Base-by-base conservation (phyloP, 2,113 vertebrate genomes). In the Eulemur rufifrons region DNA sequence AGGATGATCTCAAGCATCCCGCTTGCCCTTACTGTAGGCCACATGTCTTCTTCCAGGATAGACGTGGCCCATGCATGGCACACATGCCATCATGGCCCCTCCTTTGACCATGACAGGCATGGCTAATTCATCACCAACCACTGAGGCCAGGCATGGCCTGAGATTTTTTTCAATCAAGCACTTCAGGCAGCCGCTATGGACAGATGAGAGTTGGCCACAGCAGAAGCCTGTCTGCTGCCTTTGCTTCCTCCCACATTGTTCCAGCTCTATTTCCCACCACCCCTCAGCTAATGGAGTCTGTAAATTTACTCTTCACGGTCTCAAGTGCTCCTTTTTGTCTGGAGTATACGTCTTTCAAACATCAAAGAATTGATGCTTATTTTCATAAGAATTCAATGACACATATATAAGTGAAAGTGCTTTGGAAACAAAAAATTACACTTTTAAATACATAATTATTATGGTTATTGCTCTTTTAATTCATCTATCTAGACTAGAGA, bases 401-500 rank as follows among this genome's bases (percentile, higher is more conserved):
- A 90, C 11, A 66, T 10, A 89, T 50, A 25, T 23, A 77, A 56
- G 34, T 64, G 6, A 89, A 90, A 96, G 39, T 96, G 39, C 21
- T 88, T 88, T 77, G 66, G 66, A 88, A 90, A 83, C 27, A 96
- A 90, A 89, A 47, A 89, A 84, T 45, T 91, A 61, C 4, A 64
- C 32, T 77, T 81, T 37, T 83, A 95, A 94, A 95, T 29, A 27
- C n/a, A 97, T 91, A 86, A 76, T 83, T 64, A 83, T n/a, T 73
- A 20, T 68, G 11, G 69, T 83, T 32, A 68, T 84, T 91, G 37
- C 54, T 93, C 77, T 80, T 93, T 94, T 76, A 59, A 76, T 86
- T 93, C 50, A 89, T 91, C 52, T 84, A 32, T 76, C 71, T 84
- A 84, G 14, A 86, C 25, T 83, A 71, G 21, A 85, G 8, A 20